Base-by-base conservation (phyloP, 2,888 invertebrate species). In the Lasius fuliginosus region DNA sequence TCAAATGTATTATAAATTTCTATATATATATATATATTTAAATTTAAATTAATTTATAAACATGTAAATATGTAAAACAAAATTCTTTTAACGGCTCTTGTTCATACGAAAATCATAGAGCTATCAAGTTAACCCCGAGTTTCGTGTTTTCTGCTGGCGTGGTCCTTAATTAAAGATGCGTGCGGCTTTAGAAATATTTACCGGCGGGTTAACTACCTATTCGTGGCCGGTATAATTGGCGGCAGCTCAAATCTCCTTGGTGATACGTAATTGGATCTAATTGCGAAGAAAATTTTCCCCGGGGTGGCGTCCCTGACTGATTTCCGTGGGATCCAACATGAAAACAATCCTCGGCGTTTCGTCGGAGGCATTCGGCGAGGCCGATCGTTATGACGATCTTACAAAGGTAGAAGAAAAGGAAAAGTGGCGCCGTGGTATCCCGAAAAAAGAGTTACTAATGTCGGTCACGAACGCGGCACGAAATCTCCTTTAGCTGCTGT, bases 361-460 rank as follows among this genome's bases (percentile, higher is more conserved):
- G 30, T 65, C 12, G 27, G 46, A 79, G 30, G 12, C 18, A 53
- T 56, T 69, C 46, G 56, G 27, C 53, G 56, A 75, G 69, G 64
- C 62, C 33, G 65, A 79, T 46, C 49, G 81, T 67, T 73, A 85
- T 77, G 69, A 75, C 67, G 86, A 33, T 36, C 42, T 36, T 42
- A 53, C 33, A 83, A 83, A 69, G 77, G 46, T 46, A 62, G 69
- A 76, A 60, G 82, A 74, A 69, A 75, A 40, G 71, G 77, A 83
- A 81, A 82, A 76, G 79, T 62, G 82, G 83, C 56, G 71, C 36
- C 36, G 30, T 49, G 56, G 71, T 75, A 77, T 71, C 58, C 64
- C 79, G 65, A 85, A 85, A 86, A 88, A 89, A 89, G 87, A 87
- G 88, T 90, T 90, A 90, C 89, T 89, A 88, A 90, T 90, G 90